Conservation (phyloP, 2,797 vertebrate species). For the Thunnus albacares region DNA sequence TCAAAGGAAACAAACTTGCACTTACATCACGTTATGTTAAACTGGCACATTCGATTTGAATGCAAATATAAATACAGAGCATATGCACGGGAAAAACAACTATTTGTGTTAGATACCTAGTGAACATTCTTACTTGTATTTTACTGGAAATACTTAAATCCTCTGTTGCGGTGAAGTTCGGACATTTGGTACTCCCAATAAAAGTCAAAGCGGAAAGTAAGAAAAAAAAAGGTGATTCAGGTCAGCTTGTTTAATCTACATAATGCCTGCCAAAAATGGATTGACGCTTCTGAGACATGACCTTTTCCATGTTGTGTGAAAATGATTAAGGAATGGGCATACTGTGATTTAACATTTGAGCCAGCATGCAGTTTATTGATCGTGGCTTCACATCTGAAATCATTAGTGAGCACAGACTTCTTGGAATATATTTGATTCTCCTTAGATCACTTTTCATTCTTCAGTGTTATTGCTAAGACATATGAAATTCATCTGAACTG, state of each 20-base stretch:
- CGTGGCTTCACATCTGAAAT: conserved; percentile 69
- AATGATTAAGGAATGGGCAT: conserved; percentile 80
- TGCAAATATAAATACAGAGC: not conserved
- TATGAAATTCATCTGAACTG: not conserved
- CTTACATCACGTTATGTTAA: conserved; percentile 12
- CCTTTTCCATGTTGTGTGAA: conserved; percentile 83
- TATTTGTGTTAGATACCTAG: not conserved
- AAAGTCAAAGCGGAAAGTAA: not conserved
- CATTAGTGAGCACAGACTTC: conserved; percentile 54
- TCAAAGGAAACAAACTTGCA: conserved; percentile 31
- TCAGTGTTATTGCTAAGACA: not conserved
- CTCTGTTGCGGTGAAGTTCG: not conserved
- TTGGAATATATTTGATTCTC: conserved; percentile 55
- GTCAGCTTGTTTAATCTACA: conserved; percentile 59
- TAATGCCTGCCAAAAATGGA: conserved; percentile 64
- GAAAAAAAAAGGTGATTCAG: conserved; percentile 27
- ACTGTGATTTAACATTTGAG: conserved; percentile 86
- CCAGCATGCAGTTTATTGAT: conserved; percentile 80
- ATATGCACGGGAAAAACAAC: not conserved
- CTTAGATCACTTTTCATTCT: conserved; percentile 38
- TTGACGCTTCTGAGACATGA: conserved; percentile 75
- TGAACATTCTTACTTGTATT: not conserved
- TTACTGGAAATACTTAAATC: not conserved
- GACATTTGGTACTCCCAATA: not conserved
- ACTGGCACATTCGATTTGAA: conserved; percentile 20